These are phyloP conservation scores for Leptinotarsa undecemlineata DNA, from an alignment of 1,140 invertebrate species.

Conservation along the genomic window DNA sequence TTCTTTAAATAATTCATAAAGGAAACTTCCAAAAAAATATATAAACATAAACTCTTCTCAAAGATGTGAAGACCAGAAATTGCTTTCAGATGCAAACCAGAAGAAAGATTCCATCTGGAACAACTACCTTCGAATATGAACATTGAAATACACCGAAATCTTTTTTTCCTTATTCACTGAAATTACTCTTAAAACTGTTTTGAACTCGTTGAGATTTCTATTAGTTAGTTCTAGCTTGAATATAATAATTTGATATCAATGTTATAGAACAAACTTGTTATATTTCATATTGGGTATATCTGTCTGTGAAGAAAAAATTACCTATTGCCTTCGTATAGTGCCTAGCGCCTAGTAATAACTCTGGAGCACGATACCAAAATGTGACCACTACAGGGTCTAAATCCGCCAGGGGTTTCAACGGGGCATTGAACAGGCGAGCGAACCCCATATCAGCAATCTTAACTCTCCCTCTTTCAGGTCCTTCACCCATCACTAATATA, in stretches of 20 bases:
- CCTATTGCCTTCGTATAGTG: slow-evolving; percentile 99
- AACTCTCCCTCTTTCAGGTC: slow-evolving; percentile 92
- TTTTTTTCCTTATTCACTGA: too few relatives aligned
- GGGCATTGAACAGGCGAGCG: slow-evolving; percentile 98
- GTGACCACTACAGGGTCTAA: slow-evolving; percentile 99
- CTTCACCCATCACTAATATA: slow-evolving; percentile 99
- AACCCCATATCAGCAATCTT: slow-evolving; percentile 99
- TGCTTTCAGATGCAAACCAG: too few relatives aligned
- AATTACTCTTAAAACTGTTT: too few relatives aligned
- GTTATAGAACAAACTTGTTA: neutral
- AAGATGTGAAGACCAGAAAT: too few relatives aligned
- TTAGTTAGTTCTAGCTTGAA: neutral
- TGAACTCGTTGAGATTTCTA: too few relatives aligned
- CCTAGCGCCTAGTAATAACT: slow-evolving; percentile 92
- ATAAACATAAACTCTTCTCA: too few relatives aligned
- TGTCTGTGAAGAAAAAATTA: slow-evolving; percentile 54
- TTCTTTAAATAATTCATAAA: too few relatives aligned
- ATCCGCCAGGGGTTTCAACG: slow-evolving; percentile 95
- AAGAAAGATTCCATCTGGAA: too few relatives aligned
- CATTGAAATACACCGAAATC: too few relatives aligned
- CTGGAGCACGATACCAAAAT: slow-evolving; percentile 99
- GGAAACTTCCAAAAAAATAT: too few relatives aligned
- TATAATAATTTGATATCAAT: neutral
- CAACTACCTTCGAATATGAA: too few relatives aligned
- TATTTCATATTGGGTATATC: neutral